Evolutionary conservation across 2,797 vertebrate genomes (phyloP), one percentile per base, ranked within the genome.

Genomic region (Hephaestus fuliginosus): DNA sequence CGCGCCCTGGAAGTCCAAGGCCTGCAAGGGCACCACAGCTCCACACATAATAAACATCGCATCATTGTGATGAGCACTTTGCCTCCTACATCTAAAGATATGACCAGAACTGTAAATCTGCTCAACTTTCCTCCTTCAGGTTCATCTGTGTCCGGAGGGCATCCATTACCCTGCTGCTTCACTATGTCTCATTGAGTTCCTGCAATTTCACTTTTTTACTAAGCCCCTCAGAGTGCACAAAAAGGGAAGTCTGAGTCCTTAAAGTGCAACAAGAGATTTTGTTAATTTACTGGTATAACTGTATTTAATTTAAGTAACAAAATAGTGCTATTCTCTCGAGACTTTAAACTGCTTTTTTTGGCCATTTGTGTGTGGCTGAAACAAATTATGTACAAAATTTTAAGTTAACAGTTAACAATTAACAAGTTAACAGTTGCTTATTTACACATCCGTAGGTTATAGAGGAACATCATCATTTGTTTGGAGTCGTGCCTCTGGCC

Each of bases 31-130:
- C 88, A 89, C 86, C 90, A 79, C 80, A 90, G 87, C 87, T 85
- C 77, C 52, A 76, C 89, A 91, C 86, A 88, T 89, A 92, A 95
- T 94, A 94, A 95, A 93, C 91, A 94, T 89, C 88, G 81, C 79
- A 88, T 91, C 89, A 92, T 78, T 84, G 78, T 70, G 88, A 93
- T 83, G 84, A 90, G 81, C 75, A 71, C 82, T 84, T 85, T 72
- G 71, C 88, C 89, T 88, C 82, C 84, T 84, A 75, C 83, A 87
- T 87, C 87, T 72, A 80, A 91, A 81, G 84, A 90, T 81, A 89
- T 41, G 63, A 86, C 81, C 62, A 39, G 71, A 90, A 91, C 88
- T 80, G 87, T 93, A 94, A 94, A 94, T 94, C 88, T 92, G 80
- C 78, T 88, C 84, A 84, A 85, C 86, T 91, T 90, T 88, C 82